Evolutionary conservation across 2,888 invertebrate species (phyloP), one percentile per base, ranked within the genome.

Genomic region (Elmis aenea): DNA sequence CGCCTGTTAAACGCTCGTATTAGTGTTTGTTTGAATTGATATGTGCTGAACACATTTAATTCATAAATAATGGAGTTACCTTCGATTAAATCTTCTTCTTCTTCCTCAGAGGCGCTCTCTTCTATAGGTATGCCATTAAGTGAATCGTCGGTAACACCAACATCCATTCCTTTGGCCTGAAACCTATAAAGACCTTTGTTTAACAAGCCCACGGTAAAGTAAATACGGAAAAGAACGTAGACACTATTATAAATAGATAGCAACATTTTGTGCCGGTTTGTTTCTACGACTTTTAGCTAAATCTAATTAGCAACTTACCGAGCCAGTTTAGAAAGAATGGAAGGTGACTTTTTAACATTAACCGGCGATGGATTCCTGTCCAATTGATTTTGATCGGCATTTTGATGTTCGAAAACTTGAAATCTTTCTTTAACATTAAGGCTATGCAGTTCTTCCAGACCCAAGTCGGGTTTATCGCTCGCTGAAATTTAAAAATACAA

Each of bases 381-480:
- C 27, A 46, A 27, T 9, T 35, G 41, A 23, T 62, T 66, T 8
- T 65, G 14, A 59, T 58, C 56, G 5, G 53, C 52, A 48, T 75
- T 75, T 45, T 62, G 57, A 45, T 76, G 74, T 67, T 91, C 89
- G 67, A 91, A 91, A 50, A 88, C 82, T 66, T 88, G 81, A 71
- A 88, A 91, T 42, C 86, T 77, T 15, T 87, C 83, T 66, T 86
- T 86, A 6, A 91, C 86, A 66, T 91, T 88, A 47, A 90, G 69
- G 46, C 81, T 77, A 15, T 85, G 81, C 31, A 91, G 68, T 62
- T 90, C 89, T 50, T 87, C 86, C 6, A 91, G 72, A 1, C 90
- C 91, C 27, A 89, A 74, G 66, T 87, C 85, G 2, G 89, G 85
- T 58, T 89, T 89, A 67, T 88, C 86, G 36, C 88, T 88, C 21